Percentiles rank a stretch among this genome's conserved stretches.
Evolutionary conservation across 1,140 invertebrate species (phyloP).

Genomic region (Dryas iulia): DNA sequence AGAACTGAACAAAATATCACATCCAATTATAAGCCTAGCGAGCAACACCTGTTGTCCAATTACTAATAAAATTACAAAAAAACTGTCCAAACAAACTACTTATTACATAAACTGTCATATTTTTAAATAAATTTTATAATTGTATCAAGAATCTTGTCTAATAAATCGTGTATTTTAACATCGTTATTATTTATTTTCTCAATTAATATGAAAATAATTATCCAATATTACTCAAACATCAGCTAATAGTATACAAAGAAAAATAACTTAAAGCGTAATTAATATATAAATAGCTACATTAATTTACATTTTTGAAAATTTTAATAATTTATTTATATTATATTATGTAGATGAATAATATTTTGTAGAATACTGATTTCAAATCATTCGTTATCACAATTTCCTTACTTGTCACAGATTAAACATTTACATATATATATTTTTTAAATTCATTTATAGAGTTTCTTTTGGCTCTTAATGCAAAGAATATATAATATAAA

Average conservation of each 20-base stretch:
- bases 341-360: not conserved
- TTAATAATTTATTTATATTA: not conserved
- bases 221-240: too few species aligned
- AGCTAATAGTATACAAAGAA: too few species aligned
- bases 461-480: not conserved
- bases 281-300: not conserved
- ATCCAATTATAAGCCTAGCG: conserved; percentile 9
- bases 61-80: not conserved
- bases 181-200: too few species aligned
- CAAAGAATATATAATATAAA: not conserved
- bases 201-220: too few species aligned
- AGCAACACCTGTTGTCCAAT: not conserved
- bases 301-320: not conserved
- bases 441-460: not conserved
- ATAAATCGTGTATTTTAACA: too few species aligned
- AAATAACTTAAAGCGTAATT: not conserved
- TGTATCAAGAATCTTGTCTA: not conserved
- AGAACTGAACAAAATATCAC: conserved; percentile 18
- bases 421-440: not conserved
- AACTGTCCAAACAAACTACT: not conserved
- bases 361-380: conserved; percentile 1
- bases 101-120: not conserved
- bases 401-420: not conserved
- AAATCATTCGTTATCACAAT: not conserved
- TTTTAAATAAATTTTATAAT: not conserved